A percentile compares a stretch with the other conserved stretches of the same genome.
These are phyloP conservation scores for Caerostris extrusa DNA, from an alignment of 1,140 invertebrate species.

Conservation along the genomic window DNA sequence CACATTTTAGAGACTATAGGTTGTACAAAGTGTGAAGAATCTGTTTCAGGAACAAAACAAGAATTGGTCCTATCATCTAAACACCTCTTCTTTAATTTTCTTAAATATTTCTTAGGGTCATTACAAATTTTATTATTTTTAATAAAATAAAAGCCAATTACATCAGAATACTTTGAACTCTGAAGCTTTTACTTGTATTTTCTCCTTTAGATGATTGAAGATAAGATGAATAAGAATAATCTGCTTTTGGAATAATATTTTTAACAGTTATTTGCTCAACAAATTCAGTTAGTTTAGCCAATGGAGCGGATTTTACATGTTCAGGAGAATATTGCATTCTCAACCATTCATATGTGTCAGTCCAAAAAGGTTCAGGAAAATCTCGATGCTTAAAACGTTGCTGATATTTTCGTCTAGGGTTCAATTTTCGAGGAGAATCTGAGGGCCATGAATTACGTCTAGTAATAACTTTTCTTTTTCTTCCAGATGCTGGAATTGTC, in stretches of 20 bases:
- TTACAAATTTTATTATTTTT: constrained; percentile 1
- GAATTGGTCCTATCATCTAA: constrained; percentile 37
- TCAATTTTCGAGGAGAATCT: constrained; percentile 61
- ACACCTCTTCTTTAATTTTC: constrained; percentile 56
- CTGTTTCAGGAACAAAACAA: background rate
- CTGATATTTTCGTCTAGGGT: constrained; percentile 58
- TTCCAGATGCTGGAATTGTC: constrained; percentile 35
- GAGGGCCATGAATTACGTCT: constrained; percentile 71
- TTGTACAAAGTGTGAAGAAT: constrained; percentile 30
- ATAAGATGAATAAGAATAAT: constrained; percentile 29
- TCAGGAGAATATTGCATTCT: constrained; percentile 55
- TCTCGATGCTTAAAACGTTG: constrained; percentile 38
- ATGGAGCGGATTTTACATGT: constrained; percentile 23
- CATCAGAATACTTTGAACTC: background rate
- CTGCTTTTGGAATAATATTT: constrained; percentile 21
- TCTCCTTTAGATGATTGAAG: constrained; percentile 15
- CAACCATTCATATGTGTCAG: constrained; percentile 71
- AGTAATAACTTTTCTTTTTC: constrained; percentile 28
- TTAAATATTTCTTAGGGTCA: constrained; percentile 58
- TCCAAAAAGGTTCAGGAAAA: constrained; percentile 69
- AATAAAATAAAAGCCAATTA: constrained; percentile 56
- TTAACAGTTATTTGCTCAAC: background rate
- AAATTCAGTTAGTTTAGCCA: constrained; percentile 61
- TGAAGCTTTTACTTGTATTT: background rate
- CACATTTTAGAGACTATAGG: background rate